Evolutionary conservation across 30 jellyfish, hydroid and myxozoan genomes (phyloP), one percentile per base, ranked within the genome.

Genomic region (Cassiopea andromeda): DNA sequence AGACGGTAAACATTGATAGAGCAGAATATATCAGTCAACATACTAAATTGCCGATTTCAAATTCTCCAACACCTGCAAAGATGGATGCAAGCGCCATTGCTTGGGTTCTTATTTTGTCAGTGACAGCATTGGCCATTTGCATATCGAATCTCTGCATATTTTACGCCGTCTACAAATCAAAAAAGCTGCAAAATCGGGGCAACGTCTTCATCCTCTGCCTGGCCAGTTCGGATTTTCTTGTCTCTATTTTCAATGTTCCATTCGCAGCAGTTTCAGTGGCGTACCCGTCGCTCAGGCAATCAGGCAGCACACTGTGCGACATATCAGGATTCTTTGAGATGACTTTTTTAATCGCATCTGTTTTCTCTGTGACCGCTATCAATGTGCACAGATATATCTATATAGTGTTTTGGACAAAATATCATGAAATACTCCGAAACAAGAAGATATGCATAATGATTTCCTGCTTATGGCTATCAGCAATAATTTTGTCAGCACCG

Each of bases 291-390:
- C 68, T 46, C 54, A 75, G 93, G 18, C 73, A 27, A 14, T 73
- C 84, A 4, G 77, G 82, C 57, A 60, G 84, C 13, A 43, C 69
- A 0, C 59, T 81, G 10, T 85, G 93, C 46, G 82, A 85, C 38
- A 44, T 85, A 7, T 17, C 85, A 43, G 93, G 87, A 15, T 85
- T 73, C 82, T 75, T 85, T 72, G 93, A 85, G 50, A 85, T 85
- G 93, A 64, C 85, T 1, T 60, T 85, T 12, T 19, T 85, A 17
- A 76, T 85, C n/a, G 93, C 85, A 2, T 85, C 93, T n/a, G 93
- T 85, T 6, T 76, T 70, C 60, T 85, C 93, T 46, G 87, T 85
- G 38, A 85, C 93, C 1, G 93, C 88, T 47, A 85, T 85, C 16
- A 85, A 76, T 27, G 64, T 85, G 87, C 84, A 85, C 45, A 85